phyloP scores from a whole-genome alignment of 2,797 vertebrate genomes.

The Syncerus caffer region DNA sequence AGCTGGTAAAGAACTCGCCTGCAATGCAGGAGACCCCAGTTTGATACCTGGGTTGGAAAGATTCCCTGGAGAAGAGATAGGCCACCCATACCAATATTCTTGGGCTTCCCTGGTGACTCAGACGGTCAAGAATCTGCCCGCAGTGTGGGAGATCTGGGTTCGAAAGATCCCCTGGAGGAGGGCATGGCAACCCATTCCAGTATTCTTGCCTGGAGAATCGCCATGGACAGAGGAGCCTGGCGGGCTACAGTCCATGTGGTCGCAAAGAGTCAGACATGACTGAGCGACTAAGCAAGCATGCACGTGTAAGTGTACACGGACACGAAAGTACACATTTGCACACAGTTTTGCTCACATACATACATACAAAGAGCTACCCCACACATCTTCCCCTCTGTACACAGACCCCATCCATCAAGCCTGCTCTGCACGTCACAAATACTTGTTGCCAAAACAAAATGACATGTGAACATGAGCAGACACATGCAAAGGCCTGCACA shows the following conservation, averaged over 20 bases:
- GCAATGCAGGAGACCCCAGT: background rate
- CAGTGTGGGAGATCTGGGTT: background rate
- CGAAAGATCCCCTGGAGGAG: background rate
- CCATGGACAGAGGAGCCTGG: background rate
- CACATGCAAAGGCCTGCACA: fast-evolving
- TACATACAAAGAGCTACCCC: background rate
- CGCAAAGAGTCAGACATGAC: background rate
- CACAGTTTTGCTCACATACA: background rate
- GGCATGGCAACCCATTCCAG: background rate
- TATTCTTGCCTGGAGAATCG: background rate
- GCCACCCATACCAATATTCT: background rate
- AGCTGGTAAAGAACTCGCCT: background rate
- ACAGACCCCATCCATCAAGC: too few species aligned
- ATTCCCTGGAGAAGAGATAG: background rate
- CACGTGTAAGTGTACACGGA: fast-evolving
- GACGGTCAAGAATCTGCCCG: fast-evolving
- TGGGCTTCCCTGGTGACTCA: background rate
- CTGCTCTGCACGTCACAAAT: background rate
- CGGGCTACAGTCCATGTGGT: background rate
- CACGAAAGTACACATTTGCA: background rate
- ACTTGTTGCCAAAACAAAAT: background rate
- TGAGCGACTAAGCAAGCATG: background rate
- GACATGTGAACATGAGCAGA: background rate
- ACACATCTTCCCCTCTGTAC: fast-evolving
- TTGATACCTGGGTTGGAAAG: background rate